These are phyloP conservation scores for Anoplopoma fimbria DNA, from an alignment of 2,113 vertebrate species.

Conservation along the genomic window DNA sequence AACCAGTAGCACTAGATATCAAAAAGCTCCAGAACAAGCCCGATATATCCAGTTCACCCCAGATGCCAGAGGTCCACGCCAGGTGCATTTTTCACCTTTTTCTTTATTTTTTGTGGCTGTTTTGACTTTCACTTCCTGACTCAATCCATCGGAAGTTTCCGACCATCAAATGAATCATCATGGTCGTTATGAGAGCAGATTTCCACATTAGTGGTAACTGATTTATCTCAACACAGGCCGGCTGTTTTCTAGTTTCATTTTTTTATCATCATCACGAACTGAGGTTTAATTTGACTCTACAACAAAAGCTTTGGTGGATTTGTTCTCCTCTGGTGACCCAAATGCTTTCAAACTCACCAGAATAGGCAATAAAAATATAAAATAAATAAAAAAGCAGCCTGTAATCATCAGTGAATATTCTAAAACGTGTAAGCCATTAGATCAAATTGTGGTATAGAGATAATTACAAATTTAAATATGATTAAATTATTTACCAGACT, in stretches of 20 bases:
- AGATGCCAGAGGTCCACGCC: constrained; percentile 46
- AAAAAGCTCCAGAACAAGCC: constrained; percentile 9
- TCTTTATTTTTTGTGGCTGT: constrained; percentile 17
- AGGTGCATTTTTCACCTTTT: constrained; percentile 51
- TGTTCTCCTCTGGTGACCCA: constrained; percentile 14
- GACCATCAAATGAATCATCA: constrained; percentile 36
- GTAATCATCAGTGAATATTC: background rate
- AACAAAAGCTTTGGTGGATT: constrained; percentile 33
- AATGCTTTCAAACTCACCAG: constrained; percentile 6
- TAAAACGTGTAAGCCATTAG: background rate
- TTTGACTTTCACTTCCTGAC: constrained; percentile 44
- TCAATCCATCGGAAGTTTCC: constrained; percentile 43
- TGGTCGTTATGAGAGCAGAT: constrained; percentile 20
- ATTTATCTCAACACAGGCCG: constrained; percentile 4
- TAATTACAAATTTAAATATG: background rate
- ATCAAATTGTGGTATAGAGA: background rate
- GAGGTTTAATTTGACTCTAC: constrained; percentile 16
- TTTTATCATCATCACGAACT: constrained; percentile 20
- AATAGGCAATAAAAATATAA: constrained; percentile 6
- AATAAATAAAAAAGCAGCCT: constrained; percentile 34
- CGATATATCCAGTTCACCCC: constrained; percentile 25
- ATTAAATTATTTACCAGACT: background rate
- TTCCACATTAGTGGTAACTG: constrained; percentile 29
- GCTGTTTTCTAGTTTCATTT: background rate
- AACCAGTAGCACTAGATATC: constrained; percentile 13